Base-by-base conservation (phyloP, 1,140 invertebrate genomes). In the Pygmarrhopalites habei region DNA sequence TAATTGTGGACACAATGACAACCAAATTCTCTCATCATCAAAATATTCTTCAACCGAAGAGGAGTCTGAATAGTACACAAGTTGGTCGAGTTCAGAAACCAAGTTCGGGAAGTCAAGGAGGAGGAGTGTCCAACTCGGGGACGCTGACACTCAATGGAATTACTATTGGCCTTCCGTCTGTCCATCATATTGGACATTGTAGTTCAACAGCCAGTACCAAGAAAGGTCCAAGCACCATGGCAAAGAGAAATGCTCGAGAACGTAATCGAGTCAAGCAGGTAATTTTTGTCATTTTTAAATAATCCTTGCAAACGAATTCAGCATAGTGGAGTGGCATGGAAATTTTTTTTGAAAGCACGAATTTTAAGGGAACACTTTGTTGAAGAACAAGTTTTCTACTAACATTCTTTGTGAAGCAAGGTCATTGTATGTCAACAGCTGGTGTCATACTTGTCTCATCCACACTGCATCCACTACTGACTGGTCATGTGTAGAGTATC, bases 191-290 rank as follows among this genome's bases (percentile, higher is more conserved):
- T 23, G 2, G 15, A 10, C 21, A 52, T 28, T 26, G 26, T 17
- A 14, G 3, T 25, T 47, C 44, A 47, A 47, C 53, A 56, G 14
- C 53, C 19, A 5, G 4, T 19, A 19, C 44, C 28, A 56, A 56
- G 30, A 65, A 57, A 57, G 58, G 58, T 39, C 23, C 39, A 2
- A 56, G 26, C 25, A 74, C 78, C 28, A 80, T 82, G 44, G 77
- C 79, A 14, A 73, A 80, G 41, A 68, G 81, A 19, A 83, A 83
- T 72, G 81, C 82, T 58, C 71, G 81, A 1, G 81, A 83, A 71
- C 69, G 81, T 44, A 83, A 83, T 71, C 73, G 81, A 3, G 81
- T 83, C 5, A 80, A 80, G 67, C 73, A 78, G 64, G 80, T 82
- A 61, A 58, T 15, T 7, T 7, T 35, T 35, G 32, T n/a, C n/a